These are phyloP conservation scores for Paratilapia polleni DNA, from an alignment of 2,113 vertebrate species.

Conservation along the genomic window DNA sequence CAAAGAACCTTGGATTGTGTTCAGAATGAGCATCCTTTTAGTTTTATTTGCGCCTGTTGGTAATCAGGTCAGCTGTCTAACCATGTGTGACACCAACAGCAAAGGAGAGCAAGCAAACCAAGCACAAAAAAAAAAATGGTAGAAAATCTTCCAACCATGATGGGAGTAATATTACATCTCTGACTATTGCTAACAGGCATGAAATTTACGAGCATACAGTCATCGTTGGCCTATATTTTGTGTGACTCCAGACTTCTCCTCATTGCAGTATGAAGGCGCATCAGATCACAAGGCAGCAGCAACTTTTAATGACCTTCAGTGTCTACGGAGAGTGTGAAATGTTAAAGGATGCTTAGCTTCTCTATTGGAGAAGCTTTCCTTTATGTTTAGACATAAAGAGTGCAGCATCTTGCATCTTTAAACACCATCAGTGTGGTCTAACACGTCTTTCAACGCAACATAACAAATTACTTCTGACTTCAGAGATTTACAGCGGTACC, in stretches of 20 bases:
- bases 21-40: conserved; percentile 19
- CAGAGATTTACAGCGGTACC: conserved; percentile 17
- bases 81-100: conserved; percentile 51
- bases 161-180: conserved; percentile 9
- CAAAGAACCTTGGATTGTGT: background rate
- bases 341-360: conserved; percentile 20
- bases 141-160: background rate
- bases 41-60: conserved; percentile 35
- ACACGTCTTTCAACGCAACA: background rate
- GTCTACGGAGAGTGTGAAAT: background rate
- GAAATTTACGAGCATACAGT: conserved; percentile 3
- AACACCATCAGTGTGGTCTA: background rate
- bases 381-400: background rate
- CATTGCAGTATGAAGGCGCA: conserved; percentile 4
- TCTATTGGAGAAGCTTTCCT: background rate
- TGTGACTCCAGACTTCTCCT: conserved; percentile 1
- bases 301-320: conserved; percentile 3
- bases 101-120: conserved; percentile 24
- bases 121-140: background rate
- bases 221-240: conserved; percentile 19
- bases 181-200: background rate
- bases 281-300: conserved; percentile 1
- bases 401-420: background rate
- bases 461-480: conserved; percentile 28
- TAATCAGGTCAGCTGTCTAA: conserved; percentile 66